A percentile compares a stretch with the other conserved stretches of the same genome.
Conservation (phyloP, 2,888 invertebrate species). For the Drosophila tanythrix region DNA sequence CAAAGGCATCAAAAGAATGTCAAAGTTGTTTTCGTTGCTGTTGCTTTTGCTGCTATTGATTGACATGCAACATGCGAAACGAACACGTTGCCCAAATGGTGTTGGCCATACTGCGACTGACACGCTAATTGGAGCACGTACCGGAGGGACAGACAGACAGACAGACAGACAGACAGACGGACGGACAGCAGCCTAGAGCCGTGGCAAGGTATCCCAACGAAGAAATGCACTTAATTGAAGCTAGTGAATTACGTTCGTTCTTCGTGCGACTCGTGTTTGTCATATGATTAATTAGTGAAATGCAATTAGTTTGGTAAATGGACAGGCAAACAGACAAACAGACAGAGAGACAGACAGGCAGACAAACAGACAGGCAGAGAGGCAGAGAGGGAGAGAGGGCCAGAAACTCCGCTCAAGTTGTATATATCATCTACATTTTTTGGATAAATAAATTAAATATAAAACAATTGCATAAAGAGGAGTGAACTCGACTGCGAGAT, state of each 20-base stretch:
- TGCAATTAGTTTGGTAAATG: conserved; percentile 9
- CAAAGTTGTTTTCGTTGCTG: conserved; percentile 13
- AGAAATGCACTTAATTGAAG: conserved; percentile 76
- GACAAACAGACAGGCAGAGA: background rate
- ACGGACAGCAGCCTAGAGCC: conserved; percentile 3
- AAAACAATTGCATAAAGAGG: no score
- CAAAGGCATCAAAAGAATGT: conserved; percentile 47
- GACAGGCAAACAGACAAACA: no score
- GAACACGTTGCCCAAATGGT: conserved; percentile 54
- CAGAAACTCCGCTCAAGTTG: background rate
- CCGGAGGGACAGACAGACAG: conserved; percentile 13
- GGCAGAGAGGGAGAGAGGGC: background rate
- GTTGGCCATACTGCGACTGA: conserved; percentile 42
- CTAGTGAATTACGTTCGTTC: conserved; percentile 43
- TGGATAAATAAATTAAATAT: no score
- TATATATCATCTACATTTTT: background rate
- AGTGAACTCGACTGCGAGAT: no score
- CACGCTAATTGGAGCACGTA: conserved; percentile 76
- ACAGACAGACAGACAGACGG: conserved; percentile 3
- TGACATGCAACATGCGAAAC: conserved; percentile 64
- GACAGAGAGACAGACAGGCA: background rate
- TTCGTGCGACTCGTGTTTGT: conserved; percentile 35
- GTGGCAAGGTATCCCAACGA: conserved; percentile 32
- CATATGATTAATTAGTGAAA: conserved; percentile 72
- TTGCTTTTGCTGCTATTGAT: conserved; percentile 57